Conservation (phyloP, 2,888 invertebrate species). For the Acanthosepion esculentum region DNA sequence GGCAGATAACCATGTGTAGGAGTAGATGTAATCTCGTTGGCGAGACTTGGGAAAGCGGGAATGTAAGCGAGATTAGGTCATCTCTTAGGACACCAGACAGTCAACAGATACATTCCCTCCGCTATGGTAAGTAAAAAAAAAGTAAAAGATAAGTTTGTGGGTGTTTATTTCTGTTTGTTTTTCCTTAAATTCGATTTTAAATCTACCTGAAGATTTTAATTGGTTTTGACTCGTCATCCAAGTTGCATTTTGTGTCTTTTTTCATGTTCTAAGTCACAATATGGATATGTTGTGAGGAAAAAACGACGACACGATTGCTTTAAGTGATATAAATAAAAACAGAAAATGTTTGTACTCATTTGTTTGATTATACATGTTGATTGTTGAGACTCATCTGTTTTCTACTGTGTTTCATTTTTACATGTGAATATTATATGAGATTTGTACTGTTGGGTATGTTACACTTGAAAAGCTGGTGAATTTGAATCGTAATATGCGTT, state of each 20-base stretch:
- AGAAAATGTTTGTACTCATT: no score
- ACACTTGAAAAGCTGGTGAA: no score
- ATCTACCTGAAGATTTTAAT: not conserved
- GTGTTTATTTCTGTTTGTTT: not conserved
- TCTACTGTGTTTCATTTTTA: no score
- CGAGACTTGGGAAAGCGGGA: not conserved
- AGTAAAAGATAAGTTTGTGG: not conserved
- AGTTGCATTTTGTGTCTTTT: not conserved
- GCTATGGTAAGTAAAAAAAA: conserved; percentile 13
- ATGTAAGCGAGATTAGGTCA: conserved; percentile 42
- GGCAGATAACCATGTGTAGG: not conserved
- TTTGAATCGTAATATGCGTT: no score
- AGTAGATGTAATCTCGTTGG: not conserved
- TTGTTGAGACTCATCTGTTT: no score
- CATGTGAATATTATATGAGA: no score
- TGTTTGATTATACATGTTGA: no score
- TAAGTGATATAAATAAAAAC: no score
- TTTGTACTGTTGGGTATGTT: no score
- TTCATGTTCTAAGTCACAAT: not conserved
- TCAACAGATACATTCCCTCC: not conserved
- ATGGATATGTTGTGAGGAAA: not conserved
- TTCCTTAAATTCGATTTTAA: not conserved
- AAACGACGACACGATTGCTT: not conserved
- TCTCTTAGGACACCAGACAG: conserved; percentile 40
- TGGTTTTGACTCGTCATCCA: not conserved